A percentile compares a stretch with the other conserved stretches of the same genome.
Conservation (phyloP, 35 echinoderm and acorn worm species). For the Apostichopus japonicus region DNA sequence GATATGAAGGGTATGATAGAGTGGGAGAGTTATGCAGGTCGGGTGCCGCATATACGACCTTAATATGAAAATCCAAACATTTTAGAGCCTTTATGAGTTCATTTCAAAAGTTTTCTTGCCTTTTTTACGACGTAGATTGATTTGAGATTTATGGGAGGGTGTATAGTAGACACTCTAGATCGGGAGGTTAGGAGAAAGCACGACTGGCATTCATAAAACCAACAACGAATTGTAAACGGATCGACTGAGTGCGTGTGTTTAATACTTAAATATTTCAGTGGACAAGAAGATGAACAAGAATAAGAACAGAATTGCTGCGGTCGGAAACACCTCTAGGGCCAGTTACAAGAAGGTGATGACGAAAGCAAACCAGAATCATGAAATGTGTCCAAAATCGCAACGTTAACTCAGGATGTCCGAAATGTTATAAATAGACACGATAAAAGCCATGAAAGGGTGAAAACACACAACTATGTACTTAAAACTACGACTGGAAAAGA, state of each 20-base stretch:
- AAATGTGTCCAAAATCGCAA: too few relatives aligned
- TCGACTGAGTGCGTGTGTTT: not conserved
- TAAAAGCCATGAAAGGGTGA: too few relatives aligned
- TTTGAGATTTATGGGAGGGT: slow-evolving; percentile 6
- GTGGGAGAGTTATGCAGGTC: slow-evolving; percentile 43
- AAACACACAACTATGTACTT: too few relatives aligned
- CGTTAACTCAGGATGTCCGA: too few relatives aligned
- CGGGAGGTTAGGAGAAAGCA: not conserved
- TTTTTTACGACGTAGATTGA: slow-evolving; percentile 40
- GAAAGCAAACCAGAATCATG: too few relatives aligned
- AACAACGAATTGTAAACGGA: not conserved
- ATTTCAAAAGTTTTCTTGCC: slow-evolving; percentile 42
- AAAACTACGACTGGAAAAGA: too few relatives aligned
- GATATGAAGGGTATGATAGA: slow-evolving; percentile 17
- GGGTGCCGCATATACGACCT: slow-evolving; percentile 25
- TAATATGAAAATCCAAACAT: slow-evolving; percentile 49
- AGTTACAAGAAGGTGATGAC: too few relatives aligned
- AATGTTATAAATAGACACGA: too few relatives aligned
- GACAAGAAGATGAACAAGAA: not conserved
- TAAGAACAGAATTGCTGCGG: not conserved
- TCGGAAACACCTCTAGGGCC: not conserved
- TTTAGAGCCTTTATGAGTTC: slow-evolving; percentile 51
- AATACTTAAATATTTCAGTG: too few relatives aligned
- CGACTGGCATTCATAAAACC: not conserved
- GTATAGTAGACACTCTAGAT: too few relatives aligned